Evolutionary conservation across 64 coral and sea anemone species (phyloP).

Genomic region (Platygyra sinensis): DNA sequence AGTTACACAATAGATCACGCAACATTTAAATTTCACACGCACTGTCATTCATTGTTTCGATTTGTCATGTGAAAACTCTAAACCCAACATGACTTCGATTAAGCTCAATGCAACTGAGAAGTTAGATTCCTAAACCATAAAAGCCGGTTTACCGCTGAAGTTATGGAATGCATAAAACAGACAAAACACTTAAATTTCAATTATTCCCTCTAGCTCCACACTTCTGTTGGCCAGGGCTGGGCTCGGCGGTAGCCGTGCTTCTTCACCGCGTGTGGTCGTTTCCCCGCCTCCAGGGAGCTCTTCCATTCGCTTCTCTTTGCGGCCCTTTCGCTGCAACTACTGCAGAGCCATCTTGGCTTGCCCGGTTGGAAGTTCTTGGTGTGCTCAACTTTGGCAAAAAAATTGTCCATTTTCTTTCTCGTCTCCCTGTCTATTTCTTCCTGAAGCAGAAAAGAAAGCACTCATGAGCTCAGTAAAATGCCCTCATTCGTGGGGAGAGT

Average conservation of each 20-base stretch:
- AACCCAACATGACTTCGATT: too few species aligned
- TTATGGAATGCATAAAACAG: not conserved
- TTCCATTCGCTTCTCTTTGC: not conserved
- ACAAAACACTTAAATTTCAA: not conserved
- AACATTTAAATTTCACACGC: too few species aligned
- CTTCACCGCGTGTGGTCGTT: not conserved
- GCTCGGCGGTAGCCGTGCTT: slow-evolving; percentile 42
- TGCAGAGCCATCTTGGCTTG: not conserved
- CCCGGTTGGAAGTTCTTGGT: slow-evolving; percentile 23
- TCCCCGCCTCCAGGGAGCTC: not conserved
- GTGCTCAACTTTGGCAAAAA: slow-evolving; percentile 47
- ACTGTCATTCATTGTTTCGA: too few species aligned
- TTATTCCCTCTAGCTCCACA: slow-evolving; percentile 36
- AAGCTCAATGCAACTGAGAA: too few species aligned
- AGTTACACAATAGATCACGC: too few species aligned
- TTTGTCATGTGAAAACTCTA: too few species aligned
- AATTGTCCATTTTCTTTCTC: slow-evolving; percentile 60
- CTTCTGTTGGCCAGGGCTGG: slow-evolving; percentile 59
- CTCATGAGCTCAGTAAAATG: not conserved
- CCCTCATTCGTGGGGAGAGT: not conserved
- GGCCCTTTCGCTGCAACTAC: not conserved
- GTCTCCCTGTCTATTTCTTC: slow-evolving; percentile 46
- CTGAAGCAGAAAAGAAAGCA: not conserved
- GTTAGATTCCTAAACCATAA: too few species aligned
- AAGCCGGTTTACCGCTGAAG: too few species aligned